A percentile compares a stretch with the other conserved stretches of the same genome.
These are phyloP conservation scores for Poeciliopsis presidionis DNA, from an alignment of 2,797 vertebrate genomes.

Conservation along the genomic window DNA sequence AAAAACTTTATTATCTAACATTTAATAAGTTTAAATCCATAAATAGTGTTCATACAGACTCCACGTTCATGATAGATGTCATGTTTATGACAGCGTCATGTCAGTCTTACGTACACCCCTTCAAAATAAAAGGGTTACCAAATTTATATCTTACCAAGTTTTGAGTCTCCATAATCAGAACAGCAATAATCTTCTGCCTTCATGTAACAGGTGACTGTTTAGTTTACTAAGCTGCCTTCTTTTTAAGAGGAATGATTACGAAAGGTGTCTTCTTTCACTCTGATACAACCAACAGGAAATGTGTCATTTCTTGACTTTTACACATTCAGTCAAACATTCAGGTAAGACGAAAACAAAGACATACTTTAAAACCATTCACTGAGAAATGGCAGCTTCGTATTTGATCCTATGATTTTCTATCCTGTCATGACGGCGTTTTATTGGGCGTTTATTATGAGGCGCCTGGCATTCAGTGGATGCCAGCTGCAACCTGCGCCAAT, in stretches of 20 bases:
- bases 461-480: slow-evolving; percentile 19
- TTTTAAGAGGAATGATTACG: slow-evolving; percentile 1
- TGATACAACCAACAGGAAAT: slow-evolving; percentile 7
- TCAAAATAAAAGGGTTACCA: not conserved
- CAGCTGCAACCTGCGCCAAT: slow-evolving; percentile 29
- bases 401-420: slow-evolving; percentile 12
- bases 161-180: not conserved
- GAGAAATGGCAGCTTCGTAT: slow-evolving; percentile 18
- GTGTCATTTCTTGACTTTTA: not conserved
- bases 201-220: not conserved
- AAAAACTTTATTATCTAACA: not conserved
- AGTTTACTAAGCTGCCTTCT: slow-evolving; percentile 7
- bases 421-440: slow-evolving; percentile 2
- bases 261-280: slow-evolving; percentile 7
- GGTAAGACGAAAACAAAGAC: slow-evolving; percentile 2
- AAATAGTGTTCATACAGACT: no score
- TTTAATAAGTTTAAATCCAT: not conserved
- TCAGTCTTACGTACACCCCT: no score
- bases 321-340: slow-evolving; percentile 12
- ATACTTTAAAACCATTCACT: not conserved
- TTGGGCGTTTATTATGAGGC: slow-evolving; percentile 21
- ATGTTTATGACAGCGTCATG: no score
- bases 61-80: no score
- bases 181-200: not conserved
- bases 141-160: not conserved